phyloP scores from a whole-genome alignment of 1,140 invertebrate genomes.

The Brachionus angularis region DNA sequence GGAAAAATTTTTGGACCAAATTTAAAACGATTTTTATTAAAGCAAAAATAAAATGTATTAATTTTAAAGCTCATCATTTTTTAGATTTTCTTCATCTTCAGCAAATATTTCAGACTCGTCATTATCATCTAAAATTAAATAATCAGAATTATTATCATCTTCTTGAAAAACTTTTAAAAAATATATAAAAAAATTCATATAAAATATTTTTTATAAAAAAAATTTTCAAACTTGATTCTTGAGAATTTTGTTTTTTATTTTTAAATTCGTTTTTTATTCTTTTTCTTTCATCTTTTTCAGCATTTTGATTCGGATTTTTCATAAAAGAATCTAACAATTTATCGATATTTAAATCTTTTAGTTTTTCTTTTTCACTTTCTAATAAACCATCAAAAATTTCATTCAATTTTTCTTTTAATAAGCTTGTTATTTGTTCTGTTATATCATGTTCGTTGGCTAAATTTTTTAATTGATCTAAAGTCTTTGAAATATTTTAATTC shows the following conservation, averaged over 20 bases:
- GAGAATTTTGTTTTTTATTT: too few relatives aligned
- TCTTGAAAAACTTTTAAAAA: not conserved
- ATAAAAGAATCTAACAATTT: not conserved
- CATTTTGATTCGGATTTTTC: too few relatives aligned
- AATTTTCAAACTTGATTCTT: too few relatives aligned
- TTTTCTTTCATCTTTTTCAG: too few relatives aligned
- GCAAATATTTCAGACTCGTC: constrained; percentile 16
- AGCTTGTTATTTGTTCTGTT: not conserved
- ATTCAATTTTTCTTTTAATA: constrained; percentile 17
- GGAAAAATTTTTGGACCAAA: not conserved
- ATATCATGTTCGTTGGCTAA: constrained; percentile 13
- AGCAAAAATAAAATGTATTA: not conserved
- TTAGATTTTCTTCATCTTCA: constrained; percentile 2
- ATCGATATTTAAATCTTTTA: not conserved
- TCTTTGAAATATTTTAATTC: not conserved
- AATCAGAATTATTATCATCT: not conserved
- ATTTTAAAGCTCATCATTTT: not conserved
- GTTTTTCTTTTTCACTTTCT: constrained; percentile 19
- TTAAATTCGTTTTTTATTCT: too few relatives aligned
- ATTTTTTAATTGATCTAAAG: constrained; percentile 23
- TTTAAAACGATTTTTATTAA: too few relatives aligned
- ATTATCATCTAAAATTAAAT: not conserved
- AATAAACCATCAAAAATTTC: not conserved
- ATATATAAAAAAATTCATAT: too few relatives aligned
- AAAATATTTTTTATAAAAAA: too few relatives aligned